Evolutionary conservation across 53 echinoderm and acorn worm species (phyloP).

Genomic region (Antedon mediterranea): DNA sequence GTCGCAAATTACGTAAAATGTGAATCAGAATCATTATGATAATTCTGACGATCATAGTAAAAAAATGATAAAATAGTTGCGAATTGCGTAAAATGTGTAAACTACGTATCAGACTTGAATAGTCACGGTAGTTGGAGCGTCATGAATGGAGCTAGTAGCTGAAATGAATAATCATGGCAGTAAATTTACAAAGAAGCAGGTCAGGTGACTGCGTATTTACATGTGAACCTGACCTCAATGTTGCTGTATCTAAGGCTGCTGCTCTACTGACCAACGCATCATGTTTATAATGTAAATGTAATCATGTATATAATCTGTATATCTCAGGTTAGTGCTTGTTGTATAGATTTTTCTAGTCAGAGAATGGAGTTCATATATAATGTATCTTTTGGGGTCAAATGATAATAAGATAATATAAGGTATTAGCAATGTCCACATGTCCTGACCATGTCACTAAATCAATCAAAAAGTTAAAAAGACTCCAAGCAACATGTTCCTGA

Average conservation of each 20-base stretch:
- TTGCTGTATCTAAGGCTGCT: neutral
- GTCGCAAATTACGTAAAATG: too few species aligned
- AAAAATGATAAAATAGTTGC: neutral
- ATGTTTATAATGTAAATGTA: neutral
- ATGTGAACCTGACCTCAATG: neutral
- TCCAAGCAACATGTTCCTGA: too few species aligned
- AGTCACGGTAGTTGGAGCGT: neutral
- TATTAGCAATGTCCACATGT: too few species aligned
- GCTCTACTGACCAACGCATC: neutral
- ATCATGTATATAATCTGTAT: neutral
- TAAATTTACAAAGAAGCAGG: neutral
- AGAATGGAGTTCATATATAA: too few species aligned
- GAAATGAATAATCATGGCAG: neutral
- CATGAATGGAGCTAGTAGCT: neutral
- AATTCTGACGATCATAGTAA: too few species aligned
- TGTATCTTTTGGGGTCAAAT: too few species aligned
- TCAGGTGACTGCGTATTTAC: neutral
- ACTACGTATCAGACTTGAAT: too few species aligned
- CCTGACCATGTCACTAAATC: too few species aligned
- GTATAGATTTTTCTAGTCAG: neutral
- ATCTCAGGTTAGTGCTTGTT: neutral
- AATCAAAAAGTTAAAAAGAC: too few species aligned
- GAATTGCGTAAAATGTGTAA: neutral
- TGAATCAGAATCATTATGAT: too few species aligned
- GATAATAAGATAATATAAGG: too few species aligned